Percentiles rank a stretch among this genome's conserved stretches.
These are phyloP conservation scores for Regulus satrapa DNA, from an alignment of 2,113 vertebrate genomes.

Conservation along the genomic window DNA sequence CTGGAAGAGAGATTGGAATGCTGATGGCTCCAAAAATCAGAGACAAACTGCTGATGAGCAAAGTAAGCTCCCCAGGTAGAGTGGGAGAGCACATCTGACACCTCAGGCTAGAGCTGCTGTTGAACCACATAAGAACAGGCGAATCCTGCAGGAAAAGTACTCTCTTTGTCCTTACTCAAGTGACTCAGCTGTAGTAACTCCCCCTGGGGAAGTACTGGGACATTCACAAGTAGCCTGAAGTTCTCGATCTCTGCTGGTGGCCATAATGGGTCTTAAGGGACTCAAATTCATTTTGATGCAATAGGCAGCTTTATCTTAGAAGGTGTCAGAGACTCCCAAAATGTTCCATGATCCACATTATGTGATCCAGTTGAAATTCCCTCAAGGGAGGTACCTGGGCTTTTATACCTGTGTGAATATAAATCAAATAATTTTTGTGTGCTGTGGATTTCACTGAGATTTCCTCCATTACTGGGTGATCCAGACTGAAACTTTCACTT, in stretches of 20 bases:
- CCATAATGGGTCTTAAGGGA: neutral
- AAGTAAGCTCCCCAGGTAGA: neutral
- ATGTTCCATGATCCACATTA: neutral
- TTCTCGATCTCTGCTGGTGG: neutral
- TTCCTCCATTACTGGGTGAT: neutral
- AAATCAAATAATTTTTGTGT: neutral
- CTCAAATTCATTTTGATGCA: neutral
- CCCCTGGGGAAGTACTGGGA: rapidly evolving
- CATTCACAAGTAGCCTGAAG: neutral
- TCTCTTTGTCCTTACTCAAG: neutral
- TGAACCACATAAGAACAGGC: neutral
- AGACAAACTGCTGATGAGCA: neutral
- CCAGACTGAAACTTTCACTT: neutral
- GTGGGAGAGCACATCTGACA: neutral
- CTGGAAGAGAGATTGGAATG: neutral
- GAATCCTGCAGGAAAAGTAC: neutral
- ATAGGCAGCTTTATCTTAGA: neutral
- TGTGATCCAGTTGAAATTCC: neutral
- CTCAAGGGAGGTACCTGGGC: neutral
- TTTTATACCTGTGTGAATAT: rapidly evolving
- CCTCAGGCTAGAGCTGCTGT: neutral
- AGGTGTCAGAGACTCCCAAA: neutral
- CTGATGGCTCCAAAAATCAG: neutral
- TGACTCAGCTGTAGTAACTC: neutral
- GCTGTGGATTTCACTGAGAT: neutral